Base-by-base conservation (phyloP, 2,797 vertebrate species). In the Euphonia xanthogaster region DNA sequence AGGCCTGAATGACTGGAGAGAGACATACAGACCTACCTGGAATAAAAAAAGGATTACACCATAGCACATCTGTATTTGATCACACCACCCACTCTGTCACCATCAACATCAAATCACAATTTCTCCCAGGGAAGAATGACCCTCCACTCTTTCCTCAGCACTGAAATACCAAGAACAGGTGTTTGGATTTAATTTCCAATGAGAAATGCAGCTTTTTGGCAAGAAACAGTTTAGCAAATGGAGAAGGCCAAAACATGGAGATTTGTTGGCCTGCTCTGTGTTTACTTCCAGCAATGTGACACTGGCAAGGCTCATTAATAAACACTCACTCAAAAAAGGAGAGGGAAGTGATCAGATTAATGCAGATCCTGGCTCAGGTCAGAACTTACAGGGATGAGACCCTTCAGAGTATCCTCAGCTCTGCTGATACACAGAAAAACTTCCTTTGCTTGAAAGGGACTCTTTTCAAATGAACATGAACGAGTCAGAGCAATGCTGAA, bases 201-300 rank as follows among this genome's bases (percentile, higher is more conserved):
- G 92, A 95, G 96, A 97, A 97, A 88, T 71, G 63, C 93, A 97
- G 95, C 83, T 94, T 96, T 97, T 93, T 96, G 94, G 96, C 94
- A 94, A 57, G 75, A 76, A 92, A 77, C 37, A 44, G 37, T 58
- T 92, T 12, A 67, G 68, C 84, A 94, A 89, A 93, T 1, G 23
- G 81, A 92, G 82, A 85, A 92, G 65, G 62, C 55, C 67, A 61
- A 84, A 87, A 67, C 7, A 17, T 3, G 70, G 79, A 77, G 35
- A 72, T 84, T 51, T 96, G 51, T 30, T 86, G 79, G 87, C 80
- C 86, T 83, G 55, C 65, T 81, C 78, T 83, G 48, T 75, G 84
- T 93, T 97, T 95, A 89, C 58, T 93, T 77, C 73, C 86, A 94
- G 80, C 89, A 70, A 62, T 4, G 4, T 37, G 58, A 94, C 83